Conservation (phyloP, 64 coral and sea anemone genomes). For the Anthopleura sola region DNA sequence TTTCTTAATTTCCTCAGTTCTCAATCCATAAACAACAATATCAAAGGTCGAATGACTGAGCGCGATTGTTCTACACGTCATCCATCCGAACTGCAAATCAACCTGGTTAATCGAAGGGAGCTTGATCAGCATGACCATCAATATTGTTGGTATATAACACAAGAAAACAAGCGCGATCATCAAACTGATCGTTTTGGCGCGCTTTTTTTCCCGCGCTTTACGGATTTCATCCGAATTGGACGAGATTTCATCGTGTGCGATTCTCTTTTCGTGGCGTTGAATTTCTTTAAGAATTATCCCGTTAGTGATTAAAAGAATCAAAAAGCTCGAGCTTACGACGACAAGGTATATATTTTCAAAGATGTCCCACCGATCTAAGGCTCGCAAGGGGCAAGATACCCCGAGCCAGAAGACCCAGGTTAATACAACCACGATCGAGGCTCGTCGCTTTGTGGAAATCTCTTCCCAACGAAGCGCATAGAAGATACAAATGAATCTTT, state of each 20-base stretch:
- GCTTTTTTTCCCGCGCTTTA: slow-evolving; percentile 9
- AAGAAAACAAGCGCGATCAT: slow-evolving; percentile 2
- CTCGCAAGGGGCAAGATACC: not conserved
- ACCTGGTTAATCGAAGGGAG: not conserved
- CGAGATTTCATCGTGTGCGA: not conserved
- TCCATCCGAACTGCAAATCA: not conserved
- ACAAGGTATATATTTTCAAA: not conserved
- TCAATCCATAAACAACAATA: slow-evolving; percentile 4
- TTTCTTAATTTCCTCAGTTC: not conserved
- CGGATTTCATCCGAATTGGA: not conserved
- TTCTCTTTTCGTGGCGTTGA: slow-evolving; percentile 5
- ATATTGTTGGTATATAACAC: not conserved
- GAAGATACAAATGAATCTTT: not conserved
- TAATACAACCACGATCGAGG: not conserved
- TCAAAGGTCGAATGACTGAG: not conserved
- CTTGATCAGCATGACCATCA: not conserved
- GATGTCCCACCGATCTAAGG: not conserved
- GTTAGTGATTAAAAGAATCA: not conserved
- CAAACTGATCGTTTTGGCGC: not conserved
- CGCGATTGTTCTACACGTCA: not conserved
- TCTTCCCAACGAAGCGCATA: not conserved
- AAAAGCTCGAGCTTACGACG: not conserved
- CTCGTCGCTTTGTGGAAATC: not conserved
- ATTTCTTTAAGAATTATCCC: not conserved
- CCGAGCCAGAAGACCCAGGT: not conserved